phyloP scores from a whole-genome alignment of 2,888 invertebrate species.

The Erynnis tages region DNA sequence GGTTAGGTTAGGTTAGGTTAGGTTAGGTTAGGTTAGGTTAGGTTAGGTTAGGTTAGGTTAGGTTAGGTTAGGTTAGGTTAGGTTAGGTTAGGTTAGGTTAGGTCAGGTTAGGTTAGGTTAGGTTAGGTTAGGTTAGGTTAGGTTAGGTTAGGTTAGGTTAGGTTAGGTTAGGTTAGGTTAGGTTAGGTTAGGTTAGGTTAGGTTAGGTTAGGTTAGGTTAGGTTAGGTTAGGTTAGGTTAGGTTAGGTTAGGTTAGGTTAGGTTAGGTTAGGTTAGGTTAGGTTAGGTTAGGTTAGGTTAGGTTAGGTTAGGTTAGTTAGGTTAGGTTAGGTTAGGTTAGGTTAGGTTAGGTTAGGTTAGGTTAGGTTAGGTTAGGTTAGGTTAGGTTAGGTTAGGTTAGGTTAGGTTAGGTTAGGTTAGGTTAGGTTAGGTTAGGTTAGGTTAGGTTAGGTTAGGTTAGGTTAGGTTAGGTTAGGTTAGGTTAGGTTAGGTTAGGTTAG shows the following conservation, averaged over 20 bases:
- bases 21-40: too few relatives aligned
- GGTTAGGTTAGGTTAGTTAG: constrained; percentile 32
- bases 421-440: constrained; percentile 37
- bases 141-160: constrained; percentile 33
- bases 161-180: constrained; percentile 35
- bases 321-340: constrained; percentile 36
- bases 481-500: constrained; percentile 28
- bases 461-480: constrained; percentile 28
- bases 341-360: constrained; percentile 40
- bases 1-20: too few relatives aligned
- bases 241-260: constrained; percentile 38
- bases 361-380: constrained; percentile 40
- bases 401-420: constrained; percentile 33
- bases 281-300: constrained; percentile 32
- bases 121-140: constrained; percentile 35
- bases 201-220: constrained; percentile 37
- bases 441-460: constrained; percentile 30
- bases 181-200: constrained; percentile 33
- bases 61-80: constrained; percentile 37
- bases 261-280: constrained; percentile 33
- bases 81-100: neutral
- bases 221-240: constrained; percentile 38
- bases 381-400: constrained; percentile 37
- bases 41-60: constrained; percentile 27
- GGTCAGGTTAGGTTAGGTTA: constrained; percentile 30